These are phyloP conservation scores for Sceloporus undulatus DNA, from an alignment of 2,113 vertebrate genomes.

Conservation along the genomic window DNA sequence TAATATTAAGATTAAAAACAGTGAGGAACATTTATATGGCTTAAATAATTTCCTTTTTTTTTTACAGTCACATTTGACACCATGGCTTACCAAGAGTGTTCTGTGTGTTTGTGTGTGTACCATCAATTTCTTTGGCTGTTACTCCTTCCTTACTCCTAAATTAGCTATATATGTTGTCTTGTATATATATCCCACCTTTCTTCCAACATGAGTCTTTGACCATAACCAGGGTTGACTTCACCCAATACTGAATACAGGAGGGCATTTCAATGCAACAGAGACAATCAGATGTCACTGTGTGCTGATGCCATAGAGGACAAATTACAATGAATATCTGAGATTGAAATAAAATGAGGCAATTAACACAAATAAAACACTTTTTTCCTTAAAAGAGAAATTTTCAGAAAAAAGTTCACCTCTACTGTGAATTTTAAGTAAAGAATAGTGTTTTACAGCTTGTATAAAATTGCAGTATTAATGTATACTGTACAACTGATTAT, in stretches of 20 bases:
- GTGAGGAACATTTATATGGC: neutral
- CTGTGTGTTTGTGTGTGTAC: neutral
- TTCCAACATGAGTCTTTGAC: too few species aligned
- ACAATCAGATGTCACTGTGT: neutral
- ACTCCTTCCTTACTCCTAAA: neutral
- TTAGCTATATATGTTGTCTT: too few species aligned
- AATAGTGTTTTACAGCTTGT: neutral
- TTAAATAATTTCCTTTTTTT: neutral
- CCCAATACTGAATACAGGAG: neutral
- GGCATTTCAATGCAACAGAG: neutral
- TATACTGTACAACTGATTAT: neutral
- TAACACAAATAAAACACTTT: neutral
- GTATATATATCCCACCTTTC: too few species aligned
- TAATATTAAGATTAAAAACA: neutral
- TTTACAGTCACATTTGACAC: neutral
- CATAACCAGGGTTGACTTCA: too few species aligned
- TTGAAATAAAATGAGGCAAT: neutral
- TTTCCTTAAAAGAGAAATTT: neutral
- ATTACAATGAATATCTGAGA: neutral
- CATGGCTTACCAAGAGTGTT: neutral
- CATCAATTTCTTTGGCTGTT: neutral
- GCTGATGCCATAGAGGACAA: neutral
- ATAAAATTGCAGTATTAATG: neutral
- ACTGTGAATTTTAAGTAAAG: too few species aligned
- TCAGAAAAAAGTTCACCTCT: neutral